A percentile compares a stretch with the other conserved stretches of the same genome.
Conservation (phyloP, 2,888 invertebrate species). For the Brassicogethes aeneus region DNA sequence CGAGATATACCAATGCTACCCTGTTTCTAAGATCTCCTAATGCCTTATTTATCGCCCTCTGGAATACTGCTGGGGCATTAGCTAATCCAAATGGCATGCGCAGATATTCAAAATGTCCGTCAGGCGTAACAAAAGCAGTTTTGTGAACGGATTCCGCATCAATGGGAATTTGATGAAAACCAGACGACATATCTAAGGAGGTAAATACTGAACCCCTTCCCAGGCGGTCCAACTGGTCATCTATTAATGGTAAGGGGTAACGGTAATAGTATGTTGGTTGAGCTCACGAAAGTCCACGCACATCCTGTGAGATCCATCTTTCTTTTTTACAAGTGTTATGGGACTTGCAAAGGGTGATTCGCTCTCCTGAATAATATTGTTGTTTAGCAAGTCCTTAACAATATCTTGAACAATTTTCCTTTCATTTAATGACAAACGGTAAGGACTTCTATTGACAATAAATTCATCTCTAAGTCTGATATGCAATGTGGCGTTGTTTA, state of each 20-base stretch:
- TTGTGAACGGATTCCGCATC: constrained; percentile 15
- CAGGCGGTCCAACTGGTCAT: constrained; percentile 20
- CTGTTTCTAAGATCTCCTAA: constrained; percentile 10
- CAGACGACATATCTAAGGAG: constrained; percentile 22
- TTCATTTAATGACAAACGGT: constrained; percentile 11
- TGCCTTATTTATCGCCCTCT: constrained; percentile 19
- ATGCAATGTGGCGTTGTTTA: constrained; percentile 4
- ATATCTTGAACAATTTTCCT: constrained; percentile 9
- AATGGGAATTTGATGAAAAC: constrained; percentile 30
- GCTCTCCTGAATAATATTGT: constrained; percentile 10
- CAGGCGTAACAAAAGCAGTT: no score
- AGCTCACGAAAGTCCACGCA: constrained; percentile 20
- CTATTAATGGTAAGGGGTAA: constrained; percentile 15
- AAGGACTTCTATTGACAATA: constrained; percentile 12
- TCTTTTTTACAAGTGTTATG: constrained; percentile 15
- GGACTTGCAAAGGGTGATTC: constrained; percentile 15
- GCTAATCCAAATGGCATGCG: constrained; percentile 31
- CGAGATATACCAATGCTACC: constrained; percentile 17
- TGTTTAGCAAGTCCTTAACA: constrained; percentile 10
- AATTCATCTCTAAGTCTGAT: constrained; percentile 8
- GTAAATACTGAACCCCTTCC: constrained; percentile 19
- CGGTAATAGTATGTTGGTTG: constrained; percentile 14
- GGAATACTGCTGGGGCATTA: constrained; percentile 30
- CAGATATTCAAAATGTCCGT: constrained; percentile 28
- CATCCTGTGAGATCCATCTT: constrained; percentile 11